These are phyloP conservation scores for Macrocentrus cingulum DNA, from an alignment of 1,140 invertebrate species.

Conservation along the genomic window DNA sequence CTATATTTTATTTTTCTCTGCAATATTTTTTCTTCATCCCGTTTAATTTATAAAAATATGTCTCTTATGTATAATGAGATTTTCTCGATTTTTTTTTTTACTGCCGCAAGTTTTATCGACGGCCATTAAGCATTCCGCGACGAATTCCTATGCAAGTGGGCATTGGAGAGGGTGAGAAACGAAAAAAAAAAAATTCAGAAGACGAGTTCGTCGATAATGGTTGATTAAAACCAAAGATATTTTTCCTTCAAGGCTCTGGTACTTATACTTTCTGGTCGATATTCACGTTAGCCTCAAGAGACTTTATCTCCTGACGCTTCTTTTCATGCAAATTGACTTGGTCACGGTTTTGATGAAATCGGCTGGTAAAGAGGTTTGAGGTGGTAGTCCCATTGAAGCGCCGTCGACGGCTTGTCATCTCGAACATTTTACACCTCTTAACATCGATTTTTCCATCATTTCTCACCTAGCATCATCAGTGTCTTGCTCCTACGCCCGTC, in stretches of 20 bases:
- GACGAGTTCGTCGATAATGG: conserved; percentile 13
- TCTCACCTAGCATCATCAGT: too few species aligned
- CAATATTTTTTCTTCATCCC: too few species aligned
- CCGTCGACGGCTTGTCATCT: background rate
- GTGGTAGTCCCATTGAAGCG: background rate
- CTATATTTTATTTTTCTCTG: background rate
- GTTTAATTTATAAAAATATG: too few species aligned
- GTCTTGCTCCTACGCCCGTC: too few species aligned
- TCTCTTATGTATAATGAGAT: too few species aligned
- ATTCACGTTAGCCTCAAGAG: background rate
- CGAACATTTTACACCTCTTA: background rate
- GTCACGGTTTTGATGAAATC: conserved; percentile 23
- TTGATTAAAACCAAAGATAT: conserved; percentile 12
- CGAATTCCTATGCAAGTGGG: too few species aligned
- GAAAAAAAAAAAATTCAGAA: background rate
- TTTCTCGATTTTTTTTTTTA: too few species aligned
- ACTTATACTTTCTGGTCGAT: background rate
- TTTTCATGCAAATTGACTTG: conserved; percentile 19
- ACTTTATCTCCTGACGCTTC: conserved; percentile 6
- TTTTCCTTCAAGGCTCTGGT: background rate
- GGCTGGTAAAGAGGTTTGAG: conserved; percentile 11
- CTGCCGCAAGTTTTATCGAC: too few species aligned
- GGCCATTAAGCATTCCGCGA: too few species aligned
- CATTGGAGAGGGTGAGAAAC: too few species aligned
- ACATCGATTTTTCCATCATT: too few species aligned